phyloP scores from a whole-genome alignment of 2,797 vertebrate genomes.

The Lepus townsendii region DNA sequence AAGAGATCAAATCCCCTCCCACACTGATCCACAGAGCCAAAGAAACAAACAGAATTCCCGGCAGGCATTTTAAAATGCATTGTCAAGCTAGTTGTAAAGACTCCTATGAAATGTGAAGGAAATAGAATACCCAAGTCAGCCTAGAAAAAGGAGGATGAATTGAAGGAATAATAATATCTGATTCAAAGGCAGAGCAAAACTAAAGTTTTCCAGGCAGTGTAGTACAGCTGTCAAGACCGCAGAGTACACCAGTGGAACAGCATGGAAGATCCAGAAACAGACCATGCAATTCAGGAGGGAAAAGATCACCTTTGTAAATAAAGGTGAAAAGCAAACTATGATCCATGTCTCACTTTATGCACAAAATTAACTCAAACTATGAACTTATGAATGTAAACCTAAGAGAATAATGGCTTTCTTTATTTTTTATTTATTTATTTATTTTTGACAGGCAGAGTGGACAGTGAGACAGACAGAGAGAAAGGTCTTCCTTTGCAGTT shows the following conservation, averaged over 20 bases:
- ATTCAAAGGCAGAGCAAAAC: neutral
- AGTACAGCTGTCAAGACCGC: neutral
- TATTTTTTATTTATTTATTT: too few relatives aligned
- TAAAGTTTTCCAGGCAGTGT: neutral
- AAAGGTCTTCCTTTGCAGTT: too few relatives aligned
- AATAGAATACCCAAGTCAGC: neutral
- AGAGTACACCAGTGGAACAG: neutral
- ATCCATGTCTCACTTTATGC: neutral
- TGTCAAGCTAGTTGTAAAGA: neutral
- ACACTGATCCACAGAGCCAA: neutral
- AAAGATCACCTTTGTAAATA: neutral
- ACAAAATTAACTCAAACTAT: constrained; percentile 18
- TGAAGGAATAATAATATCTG: neutral
- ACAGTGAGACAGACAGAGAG: too few relatives aligned
- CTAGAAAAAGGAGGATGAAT: neutral
- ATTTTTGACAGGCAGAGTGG: too few relatives aligned
- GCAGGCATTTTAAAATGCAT: neutral
- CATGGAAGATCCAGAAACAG: neutral
- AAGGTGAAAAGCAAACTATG: neutral
- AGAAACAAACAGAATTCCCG: neutral
- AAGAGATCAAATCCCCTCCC: neutral
- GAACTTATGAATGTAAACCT: neutral
- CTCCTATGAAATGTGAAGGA: constrained; percentile 29
- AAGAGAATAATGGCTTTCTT: neutral
- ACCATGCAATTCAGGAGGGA: neutral